These are phyloP conservation scores for Chauna torquata DNA, from an alignment of 2,113 vertebrate genomes.

Conservation along the genomic window DNA sequence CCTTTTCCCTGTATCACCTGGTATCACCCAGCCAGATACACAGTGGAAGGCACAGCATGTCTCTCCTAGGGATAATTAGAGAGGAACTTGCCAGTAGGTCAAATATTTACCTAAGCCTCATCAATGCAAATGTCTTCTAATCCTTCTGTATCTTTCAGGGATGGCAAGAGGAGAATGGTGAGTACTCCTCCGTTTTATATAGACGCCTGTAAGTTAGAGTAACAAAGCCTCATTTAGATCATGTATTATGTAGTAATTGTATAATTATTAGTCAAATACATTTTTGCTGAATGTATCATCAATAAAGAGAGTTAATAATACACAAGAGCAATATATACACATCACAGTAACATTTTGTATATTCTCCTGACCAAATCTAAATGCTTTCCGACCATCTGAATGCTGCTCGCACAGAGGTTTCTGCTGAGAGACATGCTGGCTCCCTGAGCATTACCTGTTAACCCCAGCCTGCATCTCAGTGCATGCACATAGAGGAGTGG, in stretches of 20 bases:
- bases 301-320: not conserved
- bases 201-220: not conserved
- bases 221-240: not conserved
- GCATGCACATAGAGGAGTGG: no score
- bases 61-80: not conserved
- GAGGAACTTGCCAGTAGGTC: not conserved
- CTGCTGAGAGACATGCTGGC: not conserved
- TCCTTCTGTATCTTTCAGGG: constrained; percentile 1
- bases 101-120: constrained; percentile 59
- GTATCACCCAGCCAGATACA: not conserved
- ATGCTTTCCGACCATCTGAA: not conserved
- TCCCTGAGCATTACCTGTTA: not conserved
- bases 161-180: not conserved
- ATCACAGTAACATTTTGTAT: not conserved
- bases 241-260: not conserved
- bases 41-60: not conserved
- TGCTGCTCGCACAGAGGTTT: not conserved
- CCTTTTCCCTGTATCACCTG: not conserved
- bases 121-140: constrained; percentile 49
- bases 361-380: not conserved
- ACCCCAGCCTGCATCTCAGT: not conserved
- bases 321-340: not conserved
- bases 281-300: not conserved
- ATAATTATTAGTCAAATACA: not conserved
- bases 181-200: not conserved